These are phyloP conservation scores for Ectropis grisescens DNA, from an alignment of 1,140 invertebrate species.

Conservation along the genomic window DNA sequence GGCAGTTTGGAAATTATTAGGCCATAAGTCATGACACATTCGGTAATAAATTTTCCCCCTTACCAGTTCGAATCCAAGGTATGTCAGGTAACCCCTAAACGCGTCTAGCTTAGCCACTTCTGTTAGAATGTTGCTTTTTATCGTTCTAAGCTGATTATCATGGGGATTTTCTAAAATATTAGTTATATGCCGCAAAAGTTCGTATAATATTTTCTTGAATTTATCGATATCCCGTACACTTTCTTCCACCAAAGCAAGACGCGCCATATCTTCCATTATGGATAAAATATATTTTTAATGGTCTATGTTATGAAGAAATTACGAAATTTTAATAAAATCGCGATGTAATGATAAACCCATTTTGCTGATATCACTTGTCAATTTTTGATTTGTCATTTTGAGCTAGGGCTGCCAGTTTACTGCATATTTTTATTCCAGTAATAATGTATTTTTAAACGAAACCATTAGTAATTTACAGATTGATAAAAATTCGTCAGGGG, in stretches of 20 bases:
- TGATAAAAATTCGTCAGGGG: no score
- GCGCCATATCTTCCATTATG: constrained; percentile 51
- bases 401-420: no score
- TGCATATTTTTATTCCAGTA: no score
- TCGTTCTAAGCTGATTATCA: constrained; percentile 28
- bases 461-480: no score
- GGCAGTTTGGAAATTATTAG: no score
- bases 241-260: constrained; percentile 46
- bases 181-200: constrained; percentile 30
- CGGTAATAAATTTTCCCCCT: no score
- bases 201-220: constrained; percentile 35
- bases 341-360: constrained; percentile 7
- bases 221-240: constrained; percentile 25
- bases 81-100: constrained; percentile 43
- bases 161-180: constrained; percentile 49
- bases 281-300: constrained; percentile 10
- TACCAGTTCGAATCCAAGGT: constrained; percentile 45
- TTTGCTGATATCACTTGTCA: constrained; percentile 23
- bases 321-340: constrained; percentile 11
- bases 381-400: constrained; percentile 33
- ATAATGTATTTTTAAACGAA: no score
- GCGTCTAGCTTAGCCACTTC: constrained; percentile 19
- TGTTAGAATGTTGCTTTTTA: constrained; percentile 27
- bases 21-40: no score
- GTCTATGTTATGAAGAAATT: constrained; percentile 9